Evolutionary conservation across 2,888 invertebrate species (phyloP), one percentile per base, ranked within the genome.

Genomic region (Euphydryas editha): DNA sequence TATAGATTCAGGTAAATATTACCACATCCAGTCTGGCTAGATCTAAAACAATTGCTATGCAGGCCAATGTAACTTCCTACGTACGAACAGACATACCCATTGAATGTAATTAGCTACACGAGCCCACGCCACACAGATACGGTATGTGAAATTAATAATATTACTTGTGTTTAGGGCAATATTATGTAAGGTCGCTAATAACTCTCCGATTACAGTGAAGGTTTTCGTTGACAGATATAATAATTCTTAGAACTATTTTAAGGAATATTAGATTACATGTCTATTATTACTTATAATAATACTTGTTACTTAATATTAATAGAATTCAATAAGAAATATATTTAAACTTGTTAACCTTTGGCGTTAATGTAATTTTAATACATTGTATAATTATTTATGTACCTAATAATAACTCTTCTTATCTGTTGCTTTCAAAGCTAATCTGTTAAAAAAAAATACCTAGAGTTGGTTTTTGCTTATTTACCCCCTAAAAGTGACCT

Each of bases 51-150:
- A 72, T 68, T 75, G 72, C 75, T 78, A 88, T 86, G 80, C 84
- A 86, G 85, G 85, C 86, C 84, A 86, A 84, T 84, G 85, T 85
- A 83, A 84, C 85, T 68, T 74, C 90, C 90, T 84, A 90, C 90
- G 65, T 69, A 54, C 77, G 76, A 20, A 47, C 20, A 47, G 47
- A 47, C 49, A 24, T 51, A 51, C 49, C 21, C 75, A 77, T 78
- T 77, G 75, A 78, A 79, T 76, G 81, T 84, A 84, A 90, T 90
- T 89, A 90, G 88, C 80, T 75, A 72, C 72, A 72, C 47, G 47
- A 77, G 76, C 90, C 89, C 80, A 88, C 91, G 83, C 85, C 57
- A 60, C 42, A 75, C 80, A 74, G 77, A 79, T 83, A 87, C 78
- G 85, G 85, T 69, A 73, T 78, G 83, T 79, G 85, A 89, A 89